Base-by-base conservation (phyloP, 2,113 vertebrate genomes). In the Psephotus haematonotus region DNA sequence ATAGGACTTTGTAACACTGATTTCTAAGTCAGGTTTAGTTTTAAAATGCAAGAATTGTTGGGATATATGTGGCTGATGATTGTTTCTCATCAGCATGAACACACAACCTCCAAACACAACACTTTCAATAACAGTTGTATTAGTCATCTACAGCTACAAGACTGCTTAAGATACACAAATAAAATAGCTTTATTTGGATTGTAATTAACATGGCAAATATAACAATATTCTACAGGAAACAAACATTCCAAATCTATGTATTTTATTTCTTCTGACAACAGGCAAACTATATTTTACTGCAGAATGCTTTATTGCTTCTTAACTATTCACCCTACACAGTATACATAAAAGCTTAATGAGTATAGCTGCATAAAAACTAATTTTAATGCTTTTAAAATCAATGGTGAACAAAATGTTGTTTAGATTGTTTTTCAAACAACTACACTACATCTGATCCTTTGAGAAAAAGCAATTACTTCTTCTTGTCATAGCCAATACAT, bases 301-400 rank as follows among this genome's bases (percentile, higher is more conserved):
- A 95, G 94, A 96, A 96, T 95, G 88, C 81, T 97, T 97, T 92
- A 81, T 95, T 95, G 92, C 95, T 96, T 96, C 91, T 97, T 96
- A 94, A 97, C 96, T 94, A 85, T 96, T 97, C 90, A 72, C 78
- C 88, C 90, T 82, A 95, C 97, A 69, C 57, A 80, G 95, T 93
- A 95, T 90, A 92, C 80, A 95, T 95, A 97, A 97, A 96, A 92
- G 91, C 84, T 97, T 97, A 97, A 97, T 97, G 98, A 97, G 92
- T 90, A 91, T 87, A 93, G 97, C 96, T 83, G 84, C 96, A 95
- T 95, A 97, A 97, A 95, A 97, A 96, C 95, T 97, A 97, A 97
- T 98, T 98, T 97, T 92, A 97, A 97, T 96, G 96, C 95, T 98
- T 97, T 98, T 97, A 97, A 97, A 98, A 97, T 94, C 97, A 98